Evolutionary conservation across 1,140 invertebrate species (phyloP).

Genomic region (Halictus rubicundus): DNA sequence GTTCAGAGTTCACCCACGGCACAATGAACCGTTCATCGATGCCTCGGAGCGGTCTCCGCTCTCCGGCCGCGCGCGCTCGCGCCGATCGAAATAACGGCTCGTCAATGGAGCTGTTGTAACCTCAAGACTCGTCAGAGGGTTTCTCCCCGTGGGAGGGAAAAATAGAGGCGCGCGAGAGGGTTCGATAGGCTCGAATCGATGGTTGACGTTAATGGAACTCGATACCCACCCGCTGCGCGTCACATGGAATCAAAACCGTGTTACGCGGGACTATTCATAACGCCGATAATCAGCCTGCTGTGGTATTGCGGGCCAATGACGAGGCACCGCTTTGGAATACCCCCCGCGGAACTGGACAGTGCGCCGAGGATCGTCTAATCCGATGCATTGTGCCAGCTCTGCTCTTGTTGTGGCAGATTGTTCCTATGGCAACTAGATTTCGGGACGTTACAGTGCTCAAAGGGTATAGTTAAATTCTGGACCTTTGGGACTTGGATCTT

Average conservation of each 20-base stretch:
- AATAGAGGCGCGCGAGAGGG: background rate
- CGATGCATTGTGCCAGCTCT: background rate
- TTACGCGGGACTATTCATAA: slow-evolving; percentile 66
- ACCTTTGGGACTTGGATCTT: no score
- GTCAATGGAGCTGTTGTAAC: slow-evolving; percentile 64
- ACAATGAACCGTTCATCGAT: slow-evolving; percentile 65
- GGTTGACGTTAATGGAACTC: slow-evolving; percentile 46
- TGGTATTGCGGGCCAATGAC: slow-evolving; percentile 62
- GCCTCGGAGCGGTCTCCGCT: slow-evolving; percentile 32
- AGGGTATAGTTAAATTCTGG: no score
- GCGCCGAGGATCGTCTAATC: slow-evolving; percentile 30
- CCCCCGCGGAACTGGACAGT: slow-evolving; percentile 26
- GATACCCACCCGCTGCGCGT: slow-evolving; percentile 60
- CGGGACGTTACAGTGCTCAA: no score
- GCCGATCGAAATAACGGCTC: slow-evolving; percentile 56
- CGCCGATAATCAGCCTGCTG: slow-evolving; percentile 43
- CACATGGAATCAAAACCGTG: slow-evolving; percentile 46
- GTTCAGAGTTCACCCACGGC: slow-evolving; percentile 62
- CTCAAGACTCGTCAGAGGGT: slow-evolving; percentile 32
- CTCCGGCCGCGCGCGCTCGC: slow-evolving; percentile 13
- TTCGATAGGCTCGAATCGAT: slow-evolving; percentile 19
- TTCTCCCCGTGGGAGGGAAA: background rate
- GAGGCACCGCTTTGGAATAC: slow-evolving; percentile 39
- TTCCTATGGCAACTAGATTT: no score
- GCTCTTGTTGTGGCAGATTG: background rate